Conservation (phyloP, 2,888 invertebrate species). For the Orchesellides sinensis region DNA sequence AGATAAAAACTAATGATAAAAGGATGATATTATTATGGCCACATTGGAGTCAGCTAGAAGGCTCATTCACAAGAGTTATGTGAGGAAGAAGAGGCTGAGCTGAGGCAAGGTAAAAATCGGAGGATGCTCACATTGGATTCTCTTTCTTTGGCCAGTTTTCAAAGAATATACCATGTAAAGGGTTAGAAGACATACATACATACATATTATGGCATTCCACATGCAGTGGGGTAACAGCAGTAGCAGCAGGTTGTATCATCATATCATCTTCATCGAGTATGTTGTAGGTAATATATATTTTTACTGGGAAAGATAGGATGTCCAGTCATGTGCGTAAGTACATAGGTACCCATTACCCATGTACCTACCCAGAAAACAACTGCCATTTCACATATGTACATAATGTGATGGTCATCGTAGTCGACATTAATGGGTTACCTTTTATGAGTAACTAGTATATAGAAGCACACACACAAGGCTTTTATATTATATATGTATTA, state of each 20-base stretch:
- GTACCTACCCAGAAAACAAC: too few species aligned
- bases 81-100: slow-evolving; percentile 8
- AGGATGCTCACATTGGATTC: background rate
- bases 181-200: too few species aligned
- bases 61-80: slow-evolving; percentile 60
- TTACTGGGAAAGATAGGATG: too few species aligned
- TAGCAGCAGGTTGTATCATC: background rate
- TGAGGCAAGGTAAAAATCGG: background rate
- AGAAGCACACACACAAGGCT: slow-evolving; percentile 10
- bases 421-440: background rate
- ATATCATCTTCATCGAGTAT: background rate
- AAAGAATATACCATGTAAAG: too few species aligned
- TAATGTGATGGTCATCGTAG: background rate
- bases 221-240: too few species aligned
- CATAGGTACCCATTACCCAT: too few species aligned
- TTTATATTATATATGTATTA: too few species aligned
- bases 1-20: slow-evolving; percentile 62
- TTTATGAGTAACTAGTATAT: background rate
- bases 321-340: too few species aligned
- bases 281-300: too few species aligned
- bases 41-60: slow-evolving; percentile 47
- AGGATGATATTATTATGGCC: slow-evolving; percentile 55
- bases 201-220: too few species aligned
- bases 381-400: too few species aligned
- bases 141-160: background rate